Evolutionary conservation across 2,888 invertebrate species (phyloP), one percentile per base, ranked within the genome.

Genomic region (Campaea margaritaria): DNA sequence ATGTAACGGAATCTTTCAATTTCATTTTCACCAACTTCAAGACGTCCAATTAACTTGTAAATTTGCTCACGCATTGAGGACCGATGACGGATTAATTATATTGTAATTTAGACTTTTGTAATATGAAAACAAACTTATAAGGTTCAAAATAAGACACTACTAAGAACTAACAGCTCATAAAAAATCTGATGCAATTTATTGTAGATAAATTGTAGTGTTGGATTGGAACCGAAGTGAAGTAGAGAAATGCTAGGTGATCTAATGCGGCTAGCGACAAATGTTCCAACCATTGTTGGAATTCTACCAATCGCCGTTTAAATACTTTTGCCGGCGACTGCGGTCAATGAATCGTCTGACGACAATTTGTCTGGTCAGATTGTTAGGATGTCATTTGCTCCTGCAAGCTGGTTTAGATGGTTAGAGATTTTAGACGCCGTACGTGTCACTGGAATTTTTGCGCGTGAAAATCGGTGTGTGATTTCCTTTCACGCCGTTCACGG

Each of bases 221-320:
- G 11, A 21, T 16, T 11, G 14, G 0, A 11, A 42, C 16, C 42
- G 5, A 39, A 39, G 11, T 13, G 44, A 39, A 48, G 46, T 44
- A 55, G 43, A 55, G 15, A 27, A 62, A 2, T 21, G 21, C 65
- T 34, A 11, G n/a, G 36, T 36, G 36, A 36, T n/a, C 36, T 14
- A 7, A 8, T n/a, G 39, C 14, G 39, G 13, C 39, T 4, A 13
- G 58, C 65, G 67, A 63, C 64, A 67, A 65, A 58, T 62, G 60
- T 52, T 50, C 43, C 61, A 43, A 64, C 58, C 68, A 62, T 57
- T 66, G 62, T 62, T 49, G 70, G 70, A 73, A 71, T 74, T 67
- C 68, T 56, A 68, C 72, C 58, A 65, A 68, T 76, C 68, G 58
- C 59, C 68, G 67, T 70, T 72, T 73, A 76, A 78, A 77, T 75